Conservation (phyloP, 1,140 invertebrate genomes). For the Rhyzopertha dominica region DNA sequence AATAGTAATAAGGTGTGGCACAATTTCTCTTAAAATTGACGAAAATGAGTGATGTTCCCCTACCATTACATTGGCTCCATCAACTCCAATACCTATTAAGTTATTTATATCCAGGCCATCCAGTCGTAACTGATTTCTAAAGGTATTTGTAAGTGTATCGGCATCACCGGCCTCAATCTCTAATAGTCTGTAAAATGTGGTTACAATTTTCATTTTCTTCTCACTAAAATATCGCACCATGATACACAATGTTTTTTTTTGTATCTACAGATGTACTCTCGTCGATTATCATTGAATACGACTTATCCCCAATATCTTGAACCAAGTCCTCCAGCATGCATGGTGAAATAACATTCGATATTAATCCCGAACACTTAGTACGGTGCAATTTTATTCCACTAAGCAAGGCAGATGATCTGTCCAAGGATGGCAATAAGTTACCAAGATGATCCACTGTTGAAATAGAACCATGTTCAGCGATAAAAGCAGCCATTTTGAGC, state of each 20-base stretch:
- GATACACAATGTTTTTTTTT: slow-evolving; percentile 35
- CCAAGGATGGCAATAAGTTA: slow-evolving; percentile 26
- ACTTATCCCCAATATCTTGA: slow-evolving; percentile 32
- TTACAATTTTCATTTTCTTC: slow-evolving; percentile 22
- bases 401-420: slow-evolving; percentile 26
- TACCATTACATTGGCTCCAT: too few relatives aligned
- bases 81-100: too few relatives aligned
- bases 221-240: slow-evolving; percentile 27
- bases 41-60: too few relatives aligned
- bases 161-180: too few relatives aligned
- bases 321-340: slow-evolving; percentile 33
- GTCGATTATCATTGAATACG: slow-evolving; percentile 37
- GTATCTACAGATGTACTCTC: slow-evolving; percentile 38
- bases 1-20: too few relatives aligned
- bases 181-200: slow-evolving; percentile 32
- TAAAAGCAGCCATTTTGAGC: slow-evolving; percentile 41
- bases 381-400: slow-evolving; percentile 35
- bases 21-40: too few relatives aligned
- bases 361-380: slow-evolving; percentile 36
- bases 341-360: slow-evolving; percentile 37
- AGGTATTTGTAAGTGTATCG: too few relatives aligned
- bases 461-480: slow-evolving; percentile 41
- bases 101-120: too few relatives aligned
- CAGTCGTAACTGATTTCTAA: too few relatives aligned
- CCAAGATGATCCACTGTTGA: slow-evolving; percentile 37